Evolutionary conservation across 2,113 vertebrate genomes (phyloP).

Genomic region (Channa argus): DNA sequence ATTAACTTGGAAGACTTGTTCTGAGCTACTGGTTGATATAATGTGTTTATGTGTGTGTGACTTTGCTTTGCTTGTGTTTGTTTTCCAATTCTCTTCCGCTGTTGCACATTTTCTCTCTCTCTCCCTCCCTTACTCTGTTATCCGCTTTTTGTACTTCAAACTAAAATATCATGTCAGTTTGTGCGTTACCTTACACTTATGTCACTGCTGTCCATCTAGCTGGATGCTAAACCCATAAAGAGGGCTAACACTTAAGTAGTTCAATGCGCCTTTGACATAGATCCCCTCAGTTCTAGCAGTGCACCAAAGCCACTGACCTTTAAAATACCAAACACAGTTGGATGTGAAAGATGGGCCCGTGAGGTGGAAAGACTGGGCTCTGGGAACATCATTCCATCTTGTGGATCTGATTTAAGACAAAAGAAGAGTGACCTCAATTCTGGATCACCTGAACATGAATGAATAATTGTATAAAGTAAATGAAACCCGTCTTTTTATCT

Average conservation of each 20-base stretch:
- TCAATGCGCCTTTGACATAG: slow-evolving; percentile 20
- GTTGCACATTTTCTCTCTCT: background rate
- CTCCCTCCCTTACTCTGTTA: background rate
- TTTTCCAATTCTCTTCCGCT: slow-evolving; percentile 17
- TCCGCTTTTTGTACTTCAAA: background rate
- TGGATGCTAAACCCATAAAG: slow-evolving; percentile 8
- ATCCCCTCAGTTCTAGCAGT: background rate
- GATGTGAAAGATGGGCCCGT: slow-evolving; percentile 20
- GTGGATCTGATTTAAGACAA: slow-evolving; percentile 21
- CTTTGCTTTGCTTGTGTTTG: slow-evolving; percentile 23
- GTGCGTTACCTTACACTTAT: slow-evolving; percentile 11
- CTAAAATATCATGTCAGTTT: slow-evolving; percentile 16
- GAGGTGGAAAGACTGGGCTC: slow-evolving; percentile 17
- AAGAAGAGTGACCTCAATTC: slow-evolving; percentile 1
- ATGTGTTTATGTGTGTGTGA: slow-evolving; percentile 14
- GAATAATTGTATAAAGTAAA: background rate
- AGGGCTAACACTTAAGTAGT: slow-evolving; percentile 5
- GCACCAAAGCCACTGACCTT: background rate
- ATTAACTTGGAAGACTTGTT: slow-evolving; percentile 45
- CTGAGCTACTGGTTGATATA: slow-evolving; percentile 34
- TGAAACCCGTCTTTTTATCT: too few species aligned
- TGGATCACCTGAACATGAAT: slow-evolving; percentile 6
- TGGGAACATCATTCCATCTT: slow-evolving; percentile 14
- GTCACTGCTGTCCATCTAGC: slow-evolving; percentile 17
- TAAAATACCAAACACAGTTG: slow-evolving; percentile 3